Percentiles rank a stretch among this genome's conserved stretches.
Conservation (phyloP, 2,888 invertebrate species). For the Phaonia tiefii region DNA sequence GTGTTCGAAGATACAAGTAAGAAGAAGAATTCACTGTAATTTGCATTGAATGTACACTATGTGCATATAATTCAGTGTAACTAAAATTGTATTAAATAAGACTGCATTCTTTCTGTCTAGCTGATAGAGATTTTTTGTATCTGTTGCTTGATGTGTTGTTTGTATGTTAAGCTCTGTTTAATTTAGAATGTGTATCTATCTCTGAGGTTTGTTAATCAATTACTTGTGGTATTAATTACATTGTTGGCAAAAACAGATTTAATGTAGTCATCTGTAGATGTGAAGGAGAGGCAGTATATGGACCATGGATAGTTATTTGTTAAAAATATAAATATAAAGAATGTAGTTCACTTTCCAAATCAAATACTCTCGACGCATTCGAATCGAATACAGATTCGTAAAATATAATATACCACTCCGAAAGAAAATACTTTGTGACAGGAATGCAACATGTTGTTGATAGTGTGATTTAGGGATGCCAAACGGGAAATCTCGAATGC, state of each 20-base stretch:
- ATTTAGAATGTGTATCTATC: conserved; percentile 35
- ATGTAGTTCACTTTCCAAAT: no score
- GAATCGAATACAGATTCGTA: no score
- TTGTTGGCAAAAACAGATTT: conserved; percentile 9
- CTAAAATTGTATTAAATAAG: conserved; percentile 14
- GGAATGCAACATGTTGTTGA: no score
- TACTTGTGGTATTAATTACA: conserved; percentile 24
- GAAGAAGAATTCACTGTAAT: conserved; percentile 29
- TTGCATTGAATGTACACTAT: conserved; percentile 37
- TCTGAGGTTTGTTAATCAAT: conserved; percentile 17
- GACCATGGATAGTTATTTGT: no score
- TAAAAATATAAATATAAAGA: no score
- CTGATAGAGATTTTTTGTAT: conserved; percentile 9
- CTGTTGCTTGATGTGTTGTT: conserved; percentile 1
- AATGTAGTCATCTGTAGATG: background rate
- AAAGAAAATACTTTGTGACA: no score
- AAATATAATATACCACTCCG: no score
- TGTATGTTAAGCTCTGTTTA: conserved; percentile 62
- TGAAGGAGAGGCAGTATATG: no score
- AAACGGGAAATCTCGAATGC: no score
- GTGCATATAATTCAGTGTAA: no score
- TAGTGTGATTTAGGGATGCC: no score
- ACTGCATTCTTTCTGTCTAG: conserved; percentile 12
- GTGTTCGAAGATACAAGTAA: background rate
- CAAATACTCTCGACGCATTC: no score